Base-by-base conservation (phyloP, 2,113 vertebrate genomes). In the Picathartes gymnocephalus region DNA sequence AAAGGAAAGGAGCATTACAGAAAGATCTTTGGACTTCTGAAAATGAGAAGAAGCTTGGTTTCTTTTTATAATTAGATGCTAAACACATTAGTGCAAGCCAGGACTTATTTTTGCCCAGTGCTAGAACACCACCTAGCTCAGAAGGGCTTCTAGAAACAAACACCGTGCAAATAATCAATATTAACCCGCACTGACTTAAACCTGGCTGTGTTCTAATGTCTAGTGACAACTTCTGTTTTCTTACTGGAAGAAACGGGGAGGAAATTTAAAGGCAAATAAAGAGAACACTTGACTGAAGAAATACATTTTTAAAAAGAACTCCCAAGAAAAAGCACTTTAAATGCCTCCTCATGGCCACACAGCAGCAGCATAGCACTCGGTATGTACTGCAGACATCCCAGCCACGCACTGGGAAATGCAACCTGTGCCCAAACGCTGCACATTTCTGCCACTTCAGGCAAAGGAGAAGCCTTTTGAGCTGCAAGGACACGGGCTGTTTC, bases 281-380 rank as follows among this genome's bases (percentile, higher is more conserved):
- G 60, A 62, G 64, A 92, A 71, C 35, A 16, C 60, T 56, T 47
- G 86, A 66, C 31, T 27, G 42, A 92, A 66, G 10, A 89, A 83
- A 84, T 64, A 8, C 20, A 48, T 90, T 92, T 96, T 92, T 84
- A 30, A 84, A 94, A 93, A 72, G 48, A 89, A 20, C 53, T 89
- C 70, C 40, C 42, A 48, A 35, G 77, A 42, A 81, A 89, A 87
- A 82, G 77, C 62, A 85, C 42, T 89, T 89, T 57, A 86, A 87
- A 78, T 81, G 86, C 73, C 66, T 91, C 40, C 40, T 61, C 40
- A 30, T 3, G 65, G 91, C 73, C 94, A 87, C 58, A 56, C 11
- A 87, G 86, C 65, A 88, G 69, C 77, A 84, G 73, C 87, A 33
- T 7, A 80, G 60, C 58, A 30, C 80, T 92, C n/a, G 0, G 40